A percentile compares a stretch with the other conserved stretches of the same genome.
Evolutionary conservation across 2,113 vertebrate genomes (phyloP).

Genomic region (Panthera leo): DNA sequence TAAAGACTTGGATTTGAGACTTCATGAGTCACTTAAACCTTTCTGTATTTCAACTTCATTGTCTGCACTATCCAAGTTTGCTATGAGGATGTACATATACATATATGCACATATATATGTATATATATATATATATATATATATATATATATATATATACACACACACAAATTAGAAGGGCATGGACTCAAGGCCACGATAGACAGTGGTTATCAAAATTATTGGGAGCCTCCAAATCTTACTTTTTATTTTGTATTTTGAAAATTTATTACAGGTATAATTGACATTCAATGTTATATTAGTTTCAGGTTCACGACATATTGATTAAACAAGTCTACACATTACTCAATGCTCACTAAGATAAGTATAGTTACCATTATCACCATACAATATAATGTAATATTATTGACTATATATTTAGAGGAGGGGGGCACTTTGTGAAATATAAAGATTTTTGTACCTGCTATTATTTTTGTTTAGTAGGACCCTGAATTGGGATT

Average conservation of each 20-base stretch:
- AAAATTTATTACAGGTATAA: not conserved
- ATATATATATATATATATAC: no score
- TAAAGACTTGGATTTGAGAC: not conserved
- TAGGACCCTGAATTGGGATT: not conserved
- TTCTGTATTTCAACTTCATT: not conserved
- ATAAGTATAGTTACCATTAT: not conserved
- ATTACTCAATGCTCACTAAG: not conserved
- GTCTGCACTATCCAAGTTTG: not conserved
- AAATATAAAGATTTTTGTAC: not conserved
- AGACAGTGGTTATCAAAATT: not conserved
- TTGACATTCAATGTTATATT: not conserved
- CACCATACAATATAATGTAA: not conserved
- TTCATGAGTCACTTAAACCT: slow-evolving; percentile 12
- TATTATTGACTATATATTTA: not conserved
- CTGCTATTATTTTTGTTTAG: slow-evolving; percentile 3
- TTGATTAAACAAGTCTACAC: not conserved
- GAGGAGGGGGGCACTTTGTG: not conserved
- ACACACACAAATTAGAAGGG: not conserved
- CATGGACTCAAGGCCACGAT: not conserved
- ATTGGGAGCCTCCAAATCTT: not conserved
- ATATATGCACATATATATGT: not conserved
- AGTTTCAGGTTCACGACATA: not conserved
- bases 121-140: not conserved
- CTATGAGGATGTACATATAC: not conserved
- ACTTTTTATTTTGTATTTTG: not conserved